These are phyloP conservation scores for Saxidomus purpurata DNA, from an alignment of 1,140 invertebrate genomes.

Conservation along the genomic window DNA sequence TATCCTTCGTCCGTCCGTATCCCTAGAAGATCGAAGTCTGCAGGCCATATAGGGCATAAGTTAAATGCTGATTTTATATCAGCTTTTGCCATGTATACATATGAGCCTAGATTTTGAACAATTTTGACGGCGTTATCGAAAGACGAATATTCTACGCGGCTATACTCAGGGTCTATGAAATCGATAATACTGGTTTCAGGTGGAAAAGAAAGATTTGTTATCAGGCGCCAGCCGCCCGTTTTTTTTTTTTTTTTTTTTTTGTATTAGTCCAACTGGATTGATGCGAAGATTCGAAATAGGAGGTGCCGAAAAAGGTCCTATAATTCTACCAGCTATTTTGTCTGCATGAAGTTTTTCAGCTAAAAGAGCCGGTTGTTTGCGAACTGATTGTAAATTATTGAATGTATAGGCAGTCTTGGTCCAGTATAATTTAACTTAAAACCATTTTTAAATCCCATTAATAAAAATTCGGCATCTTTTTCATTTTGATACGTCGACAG, in stretches of 20 bases:
- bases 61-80: conserved; percentile 66
- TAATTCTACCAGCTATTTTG: background rate
- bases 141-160: conserved; percentile 37
- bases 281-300: background rate
- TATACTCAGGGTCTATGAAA: conserved; percentile 40
- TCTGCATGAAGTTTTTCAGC: background rate
- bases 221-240: conserved; percentile 3
- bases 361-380: too few relatives aligned
- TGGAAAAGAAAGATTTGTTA: conserved; percentile 53
- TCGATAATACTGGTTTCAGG: conserved; percentile 7
- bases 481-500: background rate
- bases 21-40: background rate
- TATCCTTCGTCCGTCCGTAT: background rate
- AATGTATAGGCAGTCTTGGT: background rate
- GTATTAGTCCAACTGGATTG: background rate
- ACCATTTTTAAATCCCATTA: background rate
- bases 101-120: conserved; percentile 30
- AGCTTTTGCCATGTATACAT: conserved; percentile 38
- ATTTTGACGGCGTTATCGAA: conserved; percentile 58
- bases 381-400: too few relatives aligned
- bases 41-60: background rate
- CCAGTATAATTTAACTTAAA: conserved; percentile 1
- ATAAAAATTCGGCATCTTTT: background rate
- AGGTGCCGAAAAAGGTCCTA: background rate
- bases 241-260: too few relatives aligned